Base-by-base conservation (phyloP, 2,113 vertebrate species). In the Laticauda colubrina region DNA sequence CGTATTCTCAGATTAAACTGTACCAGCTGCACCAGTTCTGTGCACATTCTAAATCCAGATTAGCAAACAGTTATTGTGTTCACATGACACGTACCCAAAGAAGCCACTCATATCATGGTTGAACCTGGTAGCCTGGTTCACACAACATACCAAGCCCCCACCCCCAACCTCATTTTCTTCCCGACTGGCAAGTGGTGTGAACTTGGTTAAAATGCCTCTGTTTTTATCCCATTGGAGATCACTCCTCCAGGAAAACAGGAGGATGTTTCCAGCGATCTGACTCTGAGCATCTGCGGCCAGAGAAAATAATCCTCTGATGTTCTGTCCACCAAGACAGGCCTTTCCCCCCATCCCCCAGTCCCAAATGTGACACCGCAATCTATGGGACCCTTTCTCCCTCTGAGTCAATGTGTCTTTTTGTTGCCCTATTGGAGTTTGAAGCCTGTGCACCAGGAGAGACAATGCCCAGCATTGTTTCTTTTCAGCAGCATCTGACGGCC, bases 341-440 rank as follows among this genome's bases (percentile, higher is more conserved):
- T 96, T 95, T 96, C 56, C 93, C 93, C 43, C 91, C 69, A 81
- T 43, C 21, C 29, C 43, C 93, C 56, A n/a, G 93, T 92, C 90
- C 81, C 89, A 23, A 87, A 86, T 87, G 94, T 55, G 43, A 93
- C 95, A 93, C 85, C 45, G 92, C 93, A 89, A 51, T 97, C 57
- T 95, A 21, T 95, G 96, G 95, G 97, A 94, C 97, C 95, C 96
- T 97, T 95, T 96, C 96, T 97, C 95, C 61, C 90, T 0, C 93
- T n/a, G 2, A 95, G 90, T 98, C 97, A 98, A 98, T 98, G 97
- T 96, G 95, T 96, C 97, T 97, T 98, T 98, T 97, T 98, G 97
- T 97, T 96, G 96, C 94, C 4, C 54, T 97, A 97, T 95, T 96
- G 97, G 97, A 96, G 97, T 97, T 96, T 96, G 96, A 96, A 97